phyloP scores from a whole-genome alignment of 37 sponge, comb jelly and placozoan species.

The Beroe forskalii region DNA sequence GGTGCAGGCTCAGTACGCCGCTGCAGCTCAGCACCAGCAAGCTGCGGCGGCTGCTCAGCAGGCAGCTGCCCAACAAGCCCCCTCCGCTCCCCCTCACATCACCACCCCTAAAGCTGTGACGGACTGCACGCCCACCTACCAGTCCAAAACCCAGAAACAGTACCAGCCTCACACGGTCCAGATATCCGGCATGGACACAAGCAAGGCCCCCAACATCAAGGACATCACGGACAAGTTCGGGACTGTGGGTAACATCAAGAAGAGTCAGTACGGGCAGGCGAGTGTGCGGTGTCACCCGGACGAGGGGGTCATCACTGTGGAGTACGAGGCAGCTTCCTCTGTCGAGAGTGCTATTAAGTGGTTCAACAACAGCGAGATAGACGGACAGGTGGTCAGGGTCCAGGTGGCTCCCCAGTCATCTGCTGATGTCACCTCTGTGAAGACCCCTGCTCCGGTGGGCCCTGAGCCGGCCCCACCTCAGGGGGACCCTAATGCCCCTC shows the following conservation, averaged over 20 bases:
- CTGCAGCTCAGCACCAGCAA: slow-evolving; percentile 43
- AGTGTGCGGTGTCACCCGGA: slow-evolving; percentile 34
- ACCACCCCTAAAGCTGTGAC: slow-evolving; percentile 37
- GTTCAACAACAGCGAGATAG: slow-evolving; percentile 59
- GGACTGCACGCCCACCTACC: slow-evolving; percentile 8
- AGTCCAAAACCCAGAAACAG: slow-evolving; percentile 25
- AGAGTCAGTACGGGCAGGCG: slow-evolving; percentile 34
- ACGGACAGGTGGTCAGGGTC: slow-evolving; percentile 9
- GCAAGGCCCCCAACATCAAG: slow-evolving; percentile 55
- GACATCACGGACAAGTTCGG: slow-evolving; percentile 64
- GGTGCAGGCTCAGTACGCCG: background rate
- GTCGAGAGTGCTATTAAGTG: slow-evolving; percentile 61
- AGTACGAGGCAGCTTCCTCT: slow-evolving; percentile 55
- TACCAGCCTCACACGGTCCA: slow-evolving; percentile 62
- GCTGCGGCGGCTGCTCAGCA: background rate
- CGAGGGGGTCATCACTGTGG: slow-evolving; percentile 39
- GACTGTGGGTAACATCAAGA: slow-evolving; percentile 37
- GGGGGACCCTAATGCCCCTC: background rate
- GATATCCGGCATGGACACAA: slow-evolving; percentile 17
- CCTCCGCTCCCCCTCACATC: background rate
- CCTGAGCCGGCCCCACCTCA: background rate
- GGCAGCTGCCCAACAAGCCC: background rate
- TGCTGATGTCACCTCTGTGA: slow-evolving; percentile 27
- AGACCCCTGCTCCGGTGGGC: background rate
- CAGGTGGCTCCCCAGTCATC: background rate